phyloP scores from a whole-genome alignment of 2,797 vertebrate species.

The Premnoplex brunnescens region DNA sequence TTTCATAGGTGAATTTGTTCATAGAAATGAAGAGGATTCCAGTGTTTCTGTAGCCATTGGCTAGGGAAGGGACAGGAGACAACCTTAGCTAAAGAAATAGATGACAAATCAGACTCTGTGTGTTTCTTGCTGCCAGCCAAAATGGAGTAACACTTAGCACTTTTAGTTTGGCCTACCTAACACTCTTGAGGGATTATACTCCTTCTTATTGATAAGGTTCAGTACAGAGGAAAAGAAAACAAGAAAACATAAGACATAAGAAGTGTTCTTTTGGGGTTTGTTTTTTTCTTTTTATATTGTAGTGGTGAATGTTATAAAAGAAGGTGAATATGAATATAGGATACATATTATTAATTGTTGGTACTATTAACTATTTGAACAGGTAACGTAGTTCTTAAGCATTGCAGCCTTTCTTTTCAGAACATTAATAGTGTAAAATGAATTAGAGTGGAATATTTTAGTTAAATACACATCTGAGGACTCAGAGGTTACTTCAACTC shows the following conservation, averaged over 20 bases:
- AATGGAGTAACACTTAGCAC: conserved; percentile 36
- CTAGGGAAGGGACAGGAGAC: background rate
- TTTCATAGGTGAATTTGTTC: background rate
- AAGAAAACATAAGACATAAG: background rate
- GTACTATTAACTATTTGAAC: background rate
- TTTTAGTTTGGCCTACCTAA: background rate
- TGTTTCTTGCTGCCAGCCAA: conserved; percentile 11
- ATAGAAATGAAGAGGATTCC: background rate
- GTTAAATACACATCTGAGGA: background rate
- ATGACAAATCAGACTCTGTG: background rate
- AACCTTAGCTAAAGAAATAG: background rate
- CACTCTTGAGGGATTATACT: background rate
- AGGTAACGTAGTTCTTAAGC: background rate
- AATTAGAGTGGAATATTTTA: background rate
- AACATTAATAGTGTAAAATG: background rate
- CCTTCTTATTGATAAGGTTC: background rate
- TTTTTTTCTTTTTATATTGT: background rate
- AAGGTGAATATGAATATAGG: background rate
- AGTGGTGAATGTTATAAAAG: background rate
- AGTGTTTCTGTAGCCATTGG: background rate
- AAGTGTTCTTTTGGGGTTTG: background rate
- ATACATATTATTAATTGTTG: background rate
- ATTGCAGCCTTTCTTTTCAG: background rate
- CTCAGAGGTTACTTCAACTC: background rate
- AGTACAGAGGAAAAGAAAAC: background rate